Percentiles rank a stretch among this genome's conserved stretches.
Evolutionary conservation across 2,797 vertebrate species (phyloP).

Genomic region (Psittacula derbiana): DNA sequence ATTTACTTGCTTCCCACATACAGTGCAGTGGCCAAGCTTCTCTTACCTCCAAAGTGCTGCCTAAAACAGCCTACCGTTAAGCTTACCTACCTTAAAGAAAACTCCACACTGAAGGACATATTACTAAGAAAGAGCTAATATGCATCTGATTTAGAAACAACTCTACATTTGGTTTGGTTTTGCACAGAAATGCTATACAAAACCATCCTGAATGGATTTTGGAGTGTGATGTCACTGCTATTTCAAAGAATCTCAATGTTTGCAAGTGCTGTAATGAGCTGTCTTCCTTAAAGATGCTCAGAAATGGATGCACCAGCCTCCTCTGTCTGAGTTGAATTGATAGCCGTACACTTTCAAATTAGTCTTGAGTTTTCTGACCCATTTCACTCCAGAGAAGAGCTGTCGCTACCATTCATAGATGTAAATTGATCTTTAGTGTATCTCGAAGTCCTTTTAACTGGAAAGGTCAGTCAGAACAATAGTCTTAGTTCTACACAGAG

Average conservation of each 20-base stretch:
- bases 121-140: not conserved
- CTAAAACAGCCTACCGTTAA: not conserved
- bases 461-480: not conserved
- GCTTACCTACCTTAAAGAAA: not conserved
- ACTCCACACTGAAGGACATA: not conserved
- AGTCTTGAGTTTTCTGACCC: not conserved
- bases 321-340: not conserved
- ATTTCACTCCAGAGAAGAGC: not conserved
- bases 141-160: not conserved
- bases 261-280: not conserved
- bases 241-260: not conserved
- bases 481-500: not conserved
- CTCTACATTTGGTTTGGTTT: not conserved
- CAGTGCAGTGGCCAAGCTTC: not conserved
- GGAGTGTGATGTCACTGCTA: fast-evolving
- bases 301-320: not conserved
- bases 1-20: not conserved
- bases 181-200: not conserved
- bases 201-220: fast-evolving
- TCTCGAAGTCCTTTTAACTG: not conserved
- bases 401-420: not conserved
- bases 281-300: not conserved
- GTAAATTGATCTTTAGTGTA: not conserved
- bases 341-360: not conserved
- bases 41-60: not conserved